Evolutionary conservation across 2,888 invertebrate species (phyloP).

Genomic region (Lasioglossum figueresi): DNA sequence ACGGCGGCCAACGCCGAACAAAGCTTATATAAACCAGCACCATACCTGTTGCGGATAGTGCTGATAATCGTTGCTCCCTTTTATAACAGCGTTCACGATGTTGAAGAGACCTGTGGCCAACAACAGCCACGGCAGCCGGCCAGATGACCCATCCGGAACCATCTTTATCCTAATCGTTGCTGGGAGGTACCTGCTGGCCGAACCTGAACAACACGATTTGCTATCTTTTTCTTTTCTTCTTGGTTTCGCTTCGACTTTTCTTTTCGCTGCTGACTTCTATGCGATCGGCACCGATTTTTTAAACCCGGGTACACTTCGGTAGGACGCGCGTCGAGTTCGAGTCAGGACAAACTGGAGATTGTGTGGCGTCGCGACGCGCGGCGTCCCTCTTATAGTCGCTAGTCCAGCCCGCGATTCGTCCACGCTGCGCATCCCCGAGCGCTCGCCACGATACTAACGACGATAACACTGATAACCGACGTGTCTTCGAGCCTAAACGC

Average conservation of each 20-base stretch:
- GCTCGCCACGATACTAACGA: constrained; percentile 38
- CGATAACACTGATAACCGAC: constrained; percentile 56
- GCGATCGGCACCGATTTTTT: neutral
- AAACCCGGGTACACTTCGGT: neutral
- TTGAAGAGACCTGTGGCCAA: constrained; percentile 29
- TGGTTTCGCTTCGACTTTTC: neutral
- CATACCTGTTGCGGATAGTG: constrained; percentile 75
- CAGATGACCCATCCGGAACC: constrained; percentile 16
- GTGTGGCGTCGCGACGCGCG: constrained; percentile 76
- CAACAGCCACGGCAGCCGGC: constrained; percentile 9
- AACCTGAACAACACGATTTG: neutral
- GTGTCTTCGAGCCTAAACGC: neutral
- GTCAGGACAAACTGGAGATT: constrained; percentile 67
- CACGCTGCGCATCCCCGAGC: constrained; percentile 72
- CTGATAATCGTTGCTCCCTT: constrained; percentile 48
- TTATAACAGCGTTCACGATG: constrained; percentile 35
- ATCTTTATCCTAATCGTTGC: constrained; percentile 16
- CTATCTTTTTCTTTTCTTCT: neutral
- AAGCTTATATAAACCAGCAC: neutral
- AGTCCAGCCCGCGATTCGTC: constrained; percentile 67
- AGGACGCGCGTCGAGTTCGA: constrained; percentile 44
- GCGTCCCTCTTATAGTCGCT: constrained; percentile 76
- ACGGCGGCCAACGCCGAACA: neutral
- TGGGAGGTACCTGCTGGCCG: neutral
- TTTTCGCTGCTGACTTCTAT: neutral